Evolutionary conservation across 2,113 vertebrate genomes (phyloP).

Genomic region (Callaeas wilsoni): DNA sequence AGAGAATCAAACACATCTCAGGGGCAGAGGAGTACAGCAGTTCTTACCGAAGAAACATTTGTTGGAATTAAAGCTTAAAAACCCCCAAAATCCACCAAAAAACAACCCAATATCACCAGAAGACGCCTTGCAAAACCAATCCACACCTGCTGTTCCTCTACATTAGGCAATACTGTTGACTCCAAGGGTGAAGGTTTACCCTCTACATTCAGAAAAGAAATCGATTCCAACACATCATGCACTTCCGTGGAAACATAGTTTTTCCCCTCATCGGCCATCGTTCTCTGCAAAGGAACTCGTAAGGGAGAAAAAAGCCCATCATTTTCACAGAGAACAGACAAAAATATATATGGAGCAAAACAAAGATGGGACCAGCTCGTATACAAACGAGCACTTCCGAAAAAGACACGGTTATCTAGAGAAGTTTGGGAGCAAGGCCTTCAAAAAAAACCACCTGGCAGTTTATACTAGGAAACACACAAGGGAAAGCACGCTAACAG

Average conservation of each 20-base stretch:
- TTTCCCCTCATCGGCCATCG: background rate
- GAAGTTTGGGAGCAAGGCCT: rapidly evolving
- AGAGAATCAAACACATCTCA: background rate
- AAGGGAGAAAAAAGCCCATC: rapidly evolving
- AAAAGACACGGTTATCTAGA: rapidly evolving
- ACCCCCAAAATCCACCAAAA: rapidly evolving
- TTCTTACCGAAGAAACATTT: background rate
- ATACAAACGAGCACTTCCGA: rapidly evolving
- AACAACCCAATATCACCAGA: background rate
- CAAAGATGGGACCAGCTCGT: rapidly evolving
- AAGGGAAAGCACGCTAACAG: rapidly evolving
- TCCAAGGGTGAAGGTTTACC: background rate
- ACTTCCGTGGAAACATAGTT: background rate
- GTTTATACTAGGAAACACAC: rapidly evolving
- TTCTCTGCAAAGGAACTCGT: background rate
- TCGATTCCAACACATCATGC: background rate
- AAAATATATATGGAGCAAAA: background rate
- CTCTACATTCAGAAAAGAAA: background rate
- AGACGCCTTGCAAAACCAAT: background rate
- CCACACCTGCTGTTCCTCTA: slow-evolving; percentile 31
- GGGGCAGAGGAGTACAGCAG: background rate
- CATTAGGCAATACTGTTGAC: background rate
- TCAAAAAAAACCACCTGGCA: rapidly evolving
- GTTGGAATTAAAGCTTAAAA: background rate
- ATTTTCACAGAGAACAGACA: background rate